Conservation (phyloP, 2,888 invertebrate species). For the Chrysomela aeneicollis region DNA sequence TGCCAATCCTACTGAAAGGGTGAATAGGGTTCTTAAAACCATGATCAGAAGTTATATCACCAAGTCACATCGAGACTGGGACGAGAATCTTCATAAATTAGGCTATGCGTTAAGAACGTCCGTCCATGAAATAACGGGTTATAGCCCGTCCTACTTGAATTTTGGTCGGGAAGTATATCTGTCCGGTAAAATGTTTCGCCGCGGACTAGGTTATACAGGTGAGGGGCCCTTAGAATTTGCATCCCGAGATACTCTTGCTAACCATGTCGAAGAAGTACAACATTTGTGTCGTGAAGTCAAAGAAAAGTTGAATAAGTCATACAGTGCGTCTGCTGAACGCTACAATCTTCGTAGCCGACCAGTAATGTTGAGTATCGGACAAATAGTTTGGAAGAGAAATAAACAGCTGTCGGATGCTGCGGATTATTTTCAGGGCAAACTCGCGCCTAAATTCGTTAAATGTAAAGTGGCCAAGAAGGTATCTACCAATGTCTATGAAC, state of each 20-base stretch:
- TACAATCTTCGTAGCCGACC: slow-evolving; percentile 14
- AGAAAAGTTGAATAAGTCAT: neutral
- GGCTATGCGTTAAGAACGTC: slow-evolving; percentile 43
- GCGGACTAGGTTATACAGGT: neutral
- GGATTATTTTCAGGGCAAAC: too few species aligned
- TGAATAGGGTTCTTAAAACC: slow-evolving; percentile 48
- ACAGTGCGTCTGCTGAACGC: neutral
- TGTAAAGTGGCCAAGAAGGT: neutral
- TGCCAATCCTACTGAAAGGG: slow-evolving; percentile 50
- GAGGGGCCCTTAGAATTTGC: neutral
- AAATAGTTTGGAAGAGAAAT: slow-evolving; percentile 11
- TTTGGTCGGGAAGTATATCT: slow-evolving; percentile 37
- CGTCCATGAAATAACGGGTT: slow-evolving; percentile 43
- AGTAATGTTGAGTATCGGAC: neutral
- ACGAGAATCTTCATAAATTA: slow-evolving; percentile 41
- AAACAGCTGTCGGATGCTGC: neutral
- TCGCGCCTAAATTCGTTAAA: neutral
- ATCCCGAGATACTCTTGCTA: neutral
- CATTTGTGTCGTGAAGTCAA: neutral
- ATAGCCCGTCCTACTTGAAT: slow-evolving; percentile 41
- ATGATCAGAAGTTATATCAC: slow-evolving; percentile 37
- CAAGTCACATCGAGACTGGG: slow-evolving; percentile 38
- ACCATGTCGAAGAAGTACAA: slow-evolving; percentile 3
- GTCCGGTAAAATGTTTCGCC: slow-evolving; percentile 21
- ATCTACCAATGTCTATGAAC: slow-evolving; percentile 9